Evolutionary conservation across 2,797 vertebrate species (phyloP).

Genomic region (Acipenser transmontanus): DNA sequence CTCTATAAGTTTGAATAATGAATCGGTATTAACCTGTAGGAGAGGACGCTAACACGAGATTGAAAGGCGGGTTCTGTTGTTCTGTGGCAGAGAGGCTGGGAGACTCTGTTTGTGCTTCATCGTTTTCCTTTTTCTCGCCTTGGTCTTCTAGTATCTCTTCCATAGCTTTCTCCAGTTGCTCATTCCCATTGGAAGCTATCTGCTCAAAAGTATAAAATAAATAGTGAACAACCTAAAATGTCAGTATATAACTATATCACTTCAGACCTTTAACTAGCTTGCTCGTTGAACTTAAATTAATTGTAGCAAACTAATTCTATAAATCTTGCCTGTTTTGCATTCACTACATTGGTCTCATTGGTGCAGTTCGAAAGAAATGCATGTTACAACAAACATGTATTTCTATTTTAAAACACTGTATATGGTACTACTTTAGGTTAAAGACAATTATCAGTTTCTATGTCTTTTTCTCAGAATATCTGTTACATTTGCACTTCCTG

Average conservation of each 20-base stretch:
- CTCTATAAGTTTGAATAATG: no score
- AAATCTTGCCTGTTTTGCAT: no score
- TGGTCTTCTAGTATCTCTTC: slow-evolving; percentile 84
- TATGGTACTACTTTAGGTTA: no score
- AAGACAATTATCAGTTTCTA: no score
- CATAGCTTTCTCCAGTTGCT: slow-evolving; percentile 91
- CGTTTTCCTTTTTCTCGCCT: slow-evolving; percentile 66
- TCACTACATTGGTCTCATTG: no score
- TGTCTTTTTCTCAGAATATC: no score
- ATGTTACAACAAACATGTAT: no score
- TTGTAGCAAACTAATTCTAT: neutral
- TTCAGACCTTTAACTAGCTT: neutral
- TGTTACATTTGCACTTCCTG: no score
- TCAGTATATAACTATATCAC: no score
- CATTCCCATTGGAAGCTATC: slow-evolving; percentile 82
- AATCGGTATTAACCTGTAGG: slow-evolving; percentile 45
- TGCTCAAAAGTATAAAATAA: slow-evolving; percentile 31
- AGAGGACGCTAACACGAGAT: slow-evolving; percentile 52
- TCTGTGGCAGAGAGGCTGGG: slow-evolving; percentile 26
- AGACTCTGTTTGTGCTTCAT: slow-evolving; percentile 38
- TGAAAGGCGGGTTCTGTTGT: slow-evolving; percentile 41
- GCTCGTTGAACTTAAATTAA: neutral
- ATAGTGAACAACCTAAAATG: no score
- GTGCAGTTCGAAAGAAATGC: no score
- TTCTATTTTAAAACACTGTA: no score